phyloP scores from a whole-genome alignment of 1,140 invertebrate species.

The Prorops nasuta region DNA sequence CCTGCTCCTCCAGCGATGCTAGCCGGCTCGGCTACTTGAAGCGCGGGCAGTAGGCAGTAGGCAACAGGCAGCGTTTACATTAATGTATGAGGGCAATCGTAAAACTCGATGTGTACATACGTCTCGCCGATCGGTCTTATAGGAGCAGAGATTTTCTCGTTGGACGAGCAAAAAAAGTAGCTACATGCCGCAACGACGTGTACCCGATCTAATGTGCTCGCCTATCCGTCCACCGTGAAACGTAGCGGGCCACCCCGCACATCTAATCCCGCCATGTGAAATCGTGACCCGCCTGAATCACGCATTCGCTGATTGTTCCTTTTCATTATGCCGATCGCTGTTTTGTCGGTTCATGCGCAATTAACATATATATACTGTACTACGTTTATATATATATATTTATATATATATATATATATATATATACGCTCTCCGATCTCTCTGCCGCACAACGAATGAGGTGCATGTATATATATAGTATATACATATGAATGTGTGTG shows the following conservation, averaged over 20 bases:
- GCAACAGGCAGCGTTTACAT: constrained; percentile 45
- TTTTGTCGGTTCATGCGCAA: constrained; percentile 18
- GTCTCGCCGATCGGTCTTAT: constrained; percentile 43
- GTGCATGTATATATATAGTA: too few relatives aligned
- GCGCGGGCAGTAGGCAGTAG: too few relatives aligned
- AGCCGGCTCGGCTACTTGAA: too few relatives aligned
- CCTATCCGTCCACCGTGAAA: constrained; percentile 21
- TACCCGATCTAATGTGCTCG: constrained; percentile 36
- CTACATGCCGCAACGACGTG: constrained; percentile 42
- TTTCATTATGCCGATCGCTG: constrained; percentile 36
- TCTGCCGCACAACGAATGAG: too few relatives aligned
- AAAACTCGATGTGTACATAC: constrained; percentile 54
- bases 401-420: too few relatives aligned
- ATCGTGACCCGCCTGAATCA: constrained; percentile 22
- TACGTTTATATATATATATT: too few relatives aligned
- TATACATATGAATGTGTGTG: too few relatives aligned
- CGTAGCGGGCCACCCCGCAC: constrained; percentile 12
- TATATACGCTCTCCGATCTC: too few relatives aligned
- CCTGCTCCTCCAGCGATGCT: too few relatives aligned
- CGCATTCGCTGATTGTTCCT: constrained; percentile 23
- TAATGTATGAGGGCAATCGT: constrained; percentile 55
- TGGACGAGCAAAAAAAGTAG: constrained; percentile 35
- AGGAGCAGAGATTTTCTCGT: constrained; percentile 42
- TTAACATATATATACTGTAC: background rate
- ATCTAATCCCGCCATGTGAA: constrained; percentile 20